phyloP scores from a whole-genome alignment of 2,113 vertebrate genomes.

The Arothron firmamentum region DNA sequence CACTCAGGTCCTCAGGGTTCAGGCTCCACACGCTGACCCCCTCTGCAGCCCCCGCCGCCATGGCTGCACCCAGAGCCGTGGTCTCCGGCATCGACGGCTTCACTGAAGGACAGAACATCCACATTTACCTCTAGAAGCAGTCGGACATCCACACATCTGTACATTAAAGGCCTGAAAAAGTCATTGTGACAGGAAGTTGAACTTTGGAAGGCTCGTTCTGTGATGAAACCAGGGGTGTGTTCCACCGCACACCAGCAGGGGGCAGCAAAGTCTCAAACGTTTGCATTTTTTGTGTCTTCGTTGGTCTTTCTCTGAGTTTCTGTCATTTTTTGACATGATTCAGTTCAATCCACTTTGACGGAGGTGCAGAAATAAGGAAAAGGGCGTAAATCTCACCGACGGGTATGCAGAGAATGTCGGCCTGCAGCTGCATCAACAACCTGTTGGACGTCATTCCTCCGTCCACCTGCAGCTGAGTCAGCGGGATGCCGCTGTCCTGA shows the following conservation, averaged over 20 bases:
- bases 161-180: too few species aligned
- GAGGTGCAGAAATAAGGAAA: background rate
- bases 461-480: constrained; percentile 87
- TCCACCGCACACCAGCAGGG: too few species aligned
- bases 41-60: constrained; percentile 91
- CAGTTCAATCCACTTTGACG: background rate
- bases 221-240: too few species aligned
- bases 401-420: constrained; percentile 91
- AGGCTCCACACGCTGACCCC: constrained; percentile 92
- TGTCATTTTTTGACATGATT: too few species aligned
- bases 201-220: too few species aligned
- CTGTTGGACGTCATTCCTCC: constrained; percentile 93
- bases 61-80: constrained; percentile 89
- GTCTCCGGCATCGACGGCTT: constrained; percentile 96
- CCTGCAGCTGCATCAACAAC: constrained; percentile 91
- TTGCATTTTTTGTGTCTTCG: too few species aligned
- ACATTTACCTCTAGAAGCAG: too few species aligned
- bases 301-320: too few species aligned
- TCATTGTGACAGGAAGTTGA: too few species aligned
- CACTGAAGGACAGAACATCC: constrained; percentile 64
- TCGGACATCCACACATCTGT: too few species aligned
- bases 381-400: constrained; percentile 77
- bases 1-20: constrained; percentile 80
- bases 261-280: too few species aligned
- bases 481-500: constrained; percentile 89